A percentile compares a stretch with the other conserved stretches of the same genome.
Conservation (phyloP, 2,113 vertebrate species). For the Boleophthalmus pectinirostris region DNA sequence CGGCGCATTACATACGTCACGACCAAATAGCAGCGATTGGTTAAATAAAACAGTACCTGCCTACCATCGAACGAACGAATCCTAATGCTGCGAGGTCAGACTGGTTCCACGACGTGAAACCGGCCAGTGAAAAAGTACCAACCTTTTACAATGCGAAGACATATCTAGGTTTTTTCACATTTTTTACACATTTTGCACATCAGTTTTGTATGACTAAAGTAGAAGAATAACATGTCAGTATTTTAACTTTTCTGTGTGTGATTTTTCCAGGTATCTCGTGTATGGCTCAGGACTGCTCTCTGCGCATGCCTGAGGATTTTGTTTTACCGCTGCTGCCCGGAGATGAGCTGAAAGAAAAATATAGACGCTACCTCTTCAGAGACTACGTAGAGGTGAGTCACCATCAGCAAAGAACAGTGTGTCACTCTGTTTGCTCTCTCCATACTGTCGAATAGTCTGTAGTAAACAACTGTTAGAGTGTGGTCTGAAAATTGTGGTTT, state of each 20-base stretch:
- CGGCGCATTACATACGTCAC: too few relatives aligned
- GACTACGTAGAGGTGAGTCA: slow-evolving; percentile 90
- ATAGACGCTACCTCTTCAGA: slow-evolving; percentile 99
- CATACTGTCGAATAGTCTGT: background rate
- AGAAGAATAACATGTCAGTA: too few relatives aligned
- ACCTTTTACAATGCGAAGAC: too few relatives aligned
- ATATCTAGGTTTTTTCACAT: too few relatives aligned
- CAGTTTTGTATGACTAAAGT: too few relatives aligned
- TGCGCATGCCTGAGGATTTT: slow-evolving; percentile 95
- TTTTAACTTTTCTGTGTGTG: background rate
- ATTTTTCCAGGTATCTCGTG: slow-evolving; percentile 88
- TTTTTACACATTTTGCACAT: background rate
- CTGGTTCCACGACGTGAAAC: too few relatives aligned
- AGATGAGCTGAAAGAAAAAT: slow-evolving; percentile 98
- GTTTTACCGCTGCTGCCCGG: slow-evolving; percentile 93
- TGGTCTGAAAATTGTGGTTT: too few relatives aligned
- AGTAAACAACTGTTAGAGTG: background rate
- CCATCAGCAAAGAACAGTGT: background rate
- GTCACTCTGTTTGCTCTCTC: background rate
- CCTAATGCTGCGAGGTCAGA: too few relatives aligned
- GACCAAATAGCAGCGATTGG: too few relatives aligned
- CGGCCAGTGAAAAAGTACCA: too few relatives aligned
- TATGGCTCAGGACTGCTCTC: slow-evolving; percentile 98
- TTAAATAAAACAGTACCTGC: too few relatives aligned
- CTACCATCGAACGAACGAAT: too few relatives aligned